Percentiles rank a stretch among this genome's conserved stretches.
phyloP scores from a whole-genome alignment of 1,140 invertebrate genomes.

The Drosophila chauvacae region DNA sequence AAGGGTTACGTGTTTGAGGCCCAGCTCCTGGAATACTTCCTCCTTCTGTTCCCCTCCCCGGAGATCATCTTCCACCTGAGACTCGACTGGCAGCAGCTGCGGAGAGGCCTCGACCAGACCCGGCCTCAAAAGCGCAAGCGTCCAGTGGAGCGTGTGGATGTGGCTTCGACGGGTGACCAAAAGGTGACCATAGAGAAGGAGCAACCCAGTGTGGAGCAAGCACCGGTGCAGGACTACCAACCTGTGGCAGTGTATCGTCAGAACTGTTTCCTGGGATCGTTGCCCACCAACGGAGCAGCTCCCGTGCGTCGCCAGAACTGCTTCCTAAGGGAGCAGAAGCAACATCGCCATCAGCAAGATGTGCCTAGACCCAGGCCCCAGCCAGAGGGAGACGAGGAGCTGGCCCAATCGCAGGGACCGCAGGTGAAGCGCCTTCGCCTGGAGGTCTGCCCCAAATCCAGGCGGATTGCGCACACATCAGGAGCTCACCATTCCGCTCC shows the following conservation, averaged over 20 bases:
- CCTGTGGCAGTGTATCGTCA: slow-evolving; percentile 72
- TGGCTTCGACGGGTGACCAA: neutral
- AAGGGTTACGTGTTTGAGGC: slow-evolving; percentile 68
- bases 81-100: slow-evolving; percentile 61
- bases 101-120: slow-evolving; percentile 26
- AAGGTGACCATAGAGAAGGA: neutral
- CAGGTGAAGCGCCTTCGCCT: slow-evolving; percentile 51
- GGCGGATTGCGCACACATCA: slow-evolving; percentile 10
- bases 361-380: neutral
- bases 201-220: slow-evolving; percentile 4
- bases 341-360: slow-evolving; percentile 4
- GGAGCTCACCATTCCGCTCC: neutral
- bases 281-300: slow-evolving; percentile 37
- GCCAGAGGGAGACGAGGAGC: slow-evolving; percentile 1
- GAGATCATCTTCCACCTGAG: slow-evolving; percentile 66
- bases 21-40: slow-evolving; percentile 72
- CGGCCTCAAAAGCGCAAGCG: slow-evolving; percentile 29
- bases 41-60: slow-evolving; percentile 71
- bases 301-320: slow-evolving; percentile 48
- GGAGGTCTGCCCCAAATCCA: slow-evolving; percentile 5
- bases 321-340: slow-evolving; percentile 23
- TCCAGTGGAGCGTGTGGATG: slow-evolving; percentile 1
- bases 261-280: slow-evolving; percentile 71
- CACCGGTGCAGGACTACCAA: slow-evolving; percentile 36
- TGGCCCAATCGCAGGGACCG: neutral